These are phyloP conservation scores for Axinella damicornis DNA, from an alignment of 37 sponge, comb jelly and placozoan genomes.

Conservation along the genomic window DNA sequence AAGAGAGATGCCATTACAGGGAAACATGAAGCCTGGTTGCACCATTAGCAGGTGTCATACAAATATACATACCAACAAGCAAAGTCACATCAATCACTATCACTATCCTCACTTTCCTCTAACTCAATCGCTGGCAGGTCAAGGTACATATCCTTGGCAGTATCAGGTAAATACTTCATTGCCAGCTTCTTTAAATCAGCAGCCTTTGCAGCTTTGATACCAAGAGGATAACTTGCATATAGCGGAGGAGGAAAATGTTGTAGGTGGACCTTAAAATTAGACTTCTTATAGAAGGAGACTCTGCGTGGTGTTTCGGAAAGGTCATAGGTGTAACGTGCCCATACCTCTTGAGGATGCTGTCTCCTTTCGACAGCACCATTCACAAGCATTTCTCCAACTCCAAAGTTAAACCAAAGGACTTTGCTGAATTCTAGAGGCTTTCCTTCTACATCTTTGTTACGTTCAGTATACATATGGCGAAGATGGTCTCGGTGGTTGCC, in stretches of 20 bases:
- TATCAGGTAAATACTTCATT: slow-evolving; percentile 25
- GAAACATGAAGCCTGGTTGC: no score
- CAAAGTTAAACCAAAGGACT: slow-evolving; percentile 64
- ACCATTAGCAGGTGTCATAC: no score
- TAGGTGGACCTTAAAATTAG: background rate
- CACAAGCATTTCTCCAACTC: slow-evolving; percentile 1
- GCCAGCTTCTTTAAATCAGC: slow-evolving; percentile 48
- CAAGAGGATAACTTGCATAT: slow-evolving; percentile 55
- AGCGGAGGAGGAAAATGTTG: slow-evolving; percentile 6
- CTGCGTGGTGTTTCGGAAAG: slow-evolving; percentile 4
- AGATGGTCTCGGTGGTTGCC: slow-evolving; percentile 32
- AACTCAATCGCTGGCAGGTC: slow-evolving; percentile 38
- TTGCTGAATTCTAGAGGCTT: slow-evolving; percentile 42
- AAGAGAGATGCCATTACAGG: no score
- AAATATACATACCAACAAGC: no score
- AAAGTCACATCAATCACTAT: no score
- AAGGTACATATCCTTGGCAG: slow-evolving; percentile 37
- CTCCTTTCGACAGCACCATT: background rate
- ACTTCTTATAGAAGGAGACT: slow-evolving; percentile 23
- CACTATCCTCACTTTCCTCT: background rate
- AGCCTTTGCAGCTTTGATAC: slow-evolving; percentile 57
- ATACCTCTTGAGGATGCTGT: slow-evolving; percentile 28
- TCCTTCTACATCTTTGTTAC: slow-evolving; percentile 43
- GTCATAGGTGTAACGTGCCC: slow-evolving; percentile 13
- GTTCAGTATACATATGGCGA: slow-evolving; percentile 38